These are phyloP conservation scores for Cynopterus sphinx DNA, from an alignment of 2,797 vertebrate species.

Conservation along the genomic window DNA sequence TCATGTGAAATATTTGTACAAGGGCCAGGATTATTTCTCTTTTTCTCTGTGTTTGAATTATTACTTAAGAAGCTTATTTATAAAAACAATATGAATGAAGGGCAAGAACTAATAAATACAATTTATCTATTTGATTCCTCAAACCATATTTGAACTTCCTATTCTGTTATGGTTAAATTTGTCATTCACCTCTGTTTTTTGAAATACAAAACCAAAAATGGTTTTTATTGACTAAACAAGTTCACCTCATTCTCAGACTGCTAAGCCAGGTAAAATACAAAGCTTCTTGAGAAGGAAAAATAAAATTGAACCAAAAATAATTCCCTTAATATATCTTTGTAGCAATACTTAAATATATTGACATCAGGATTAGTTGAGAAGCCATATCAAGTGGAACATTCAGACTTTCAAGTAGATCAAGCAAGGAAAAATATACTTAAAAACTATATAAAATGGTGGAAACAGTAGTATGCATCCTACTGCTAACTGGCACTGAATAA, in stretches of 20 bases:
- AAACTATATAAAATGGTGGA: background rate
- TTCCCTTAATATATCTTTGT: background rate
- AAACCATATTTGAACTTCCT: background rate
- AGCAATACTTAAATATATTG: background rate
- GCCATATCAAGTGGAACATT: background rate
- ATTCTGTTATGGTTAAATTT: background rate
- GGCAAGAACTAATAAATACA: background rate
- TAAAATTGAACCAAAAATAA: background rate
- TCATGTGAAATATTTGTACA: background rate
- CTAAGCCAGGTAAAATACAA: background rate
- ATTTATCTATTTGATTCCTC: background rate
- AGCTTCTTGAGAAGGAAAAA: background rate
- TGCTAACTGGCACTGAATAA: background rate
- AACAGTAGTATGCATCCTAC: background rate
- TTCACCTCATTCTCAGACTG: background rate
- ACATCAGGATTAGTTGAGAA: background rate
- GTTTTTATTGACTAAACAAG: background rate
- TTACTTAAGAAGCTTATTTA: background rate
- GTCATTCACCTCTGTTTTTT: background rate
- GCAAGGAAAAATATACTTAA: background rate
- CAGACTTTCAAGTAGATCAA: background rate
- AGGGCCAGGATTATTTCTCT: background rate
- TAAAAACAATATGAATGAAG: background rate
- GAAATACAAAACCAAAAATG: background rate
- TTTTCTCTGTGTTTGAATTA: background rate